Evolutionary conservation across 2,113 vertebrate genomes (phyloP), one percentile per base, ranked within the genome.

Genomic region (Columbina picui): DNA sequence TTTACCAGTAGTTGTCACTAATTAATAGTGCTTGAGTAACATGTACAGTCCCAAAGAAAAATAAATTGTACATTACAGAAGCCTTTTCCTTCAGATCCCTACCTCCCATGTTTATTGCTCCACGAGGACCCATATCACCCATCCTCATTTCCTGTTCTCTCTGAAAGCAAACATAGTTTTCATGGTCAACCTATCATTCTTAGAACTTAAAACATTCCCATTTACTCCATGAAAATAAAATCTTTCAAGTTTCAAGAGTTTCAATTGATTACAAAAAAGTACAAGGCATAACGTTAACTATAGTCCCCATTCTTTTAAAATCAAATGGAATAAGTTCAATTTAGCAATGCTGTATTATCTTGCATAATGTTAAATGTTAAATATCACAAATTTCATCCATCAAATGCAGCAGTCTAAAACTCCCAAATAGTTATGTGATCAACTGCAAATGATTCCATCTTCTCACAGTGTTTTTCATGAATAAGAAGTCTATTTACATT

Each of bases 81-180:
- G 94, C 78, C 97, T 97, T 95, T 95, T 98, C 95, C 97, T 98
- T 98, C 96, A 98, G 98, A 98, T 98, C 98, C 99, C 97, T 99
- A 99, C 99, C 99, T 99, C 99, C 99, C 98, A 99, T 99, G 99
- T 99, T 99, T 98, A 99, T 98, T 98, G 98, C 98, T 99, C 99
- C 99, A 98, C 99, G 99, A 98, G 98, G 98, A 98, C 99, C 99
- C 98, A 99, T 98, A 98, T 99, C 99, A 98, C 98, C 99, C 98
- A 98, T 99, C 99, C 99, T 99, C 99, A 99, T 99, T 98, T 99
- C 99, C 99, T 99, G 99, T 99, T 99, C 99, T 98, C 99, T 99
- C 99, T 99, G 99, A 97, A 99, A 99, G 98, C 97, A 98, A 99
- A 99, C 98, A 99, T 98, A 98, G 97, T 98, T 98, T 98, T 98